Evolutionary conservation across 2,113 vertebrate genomes (phyloP), one percentile per base, ranked within the genome.

Genomic region (Rhabdornis inornatus): DNA sequence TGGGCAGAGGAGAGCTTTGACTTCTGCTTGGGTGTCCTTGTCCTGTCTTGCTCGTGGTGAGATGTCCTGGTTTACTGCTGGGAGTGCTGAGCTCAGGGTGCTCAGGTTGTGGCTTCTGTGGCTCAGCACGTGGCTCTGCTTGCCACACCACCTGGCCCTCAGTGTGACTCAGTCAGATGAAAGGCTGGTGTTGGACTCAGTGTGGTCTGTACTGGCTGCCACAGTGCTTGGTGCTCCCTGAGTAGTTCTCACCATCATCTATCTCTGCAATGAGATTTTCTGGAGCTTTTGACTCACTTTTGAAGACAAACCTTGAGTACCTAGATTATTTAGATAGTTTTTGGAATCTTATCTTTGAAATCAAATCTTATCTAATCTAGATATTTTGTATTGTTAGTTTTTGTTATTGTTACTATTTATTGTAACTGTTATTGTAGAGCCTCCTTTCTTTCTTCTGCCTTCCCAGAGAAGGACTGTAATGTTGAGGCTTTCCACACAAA

Each of bases 101-200:
- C 42, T 1, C 19, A 18, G 39, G 1, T 69, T 3, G 13, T 44
- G 44, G 40, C 1, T 25, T 50, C 24, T 50, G 0, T 44, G 55
- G 44, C 52, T 81, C 30, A 4, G 3, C 3, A 0, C 1, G 5
- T 9, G 16, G 22, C 42, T 57, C 25, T 65, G 31, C 47, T 10
- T 1, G 3, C 44, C 0, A 0, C 3, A 2, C 10, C 20, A 10
- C 9, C 15, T 44, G 37, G 39, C 24, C 35, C 20, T 55, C 44
- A 10, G 27, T 17, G 33, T 1, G 3, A 14, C 9, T 79, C 60
- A 45, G 71, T 27, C 31, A 61, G 53, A 35, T 47, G 50, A 40
- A 60, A 77, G 55, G 61, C 77, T 2, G 7, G n/a, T 65, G 24
- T 19, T 50, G 45, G 59, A 44, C 33, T 11, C 42, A 40, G 40